Conservation (phyloP, 2,888 invertebrate genomes). For the Aleiodes leptofemur region DNA sequence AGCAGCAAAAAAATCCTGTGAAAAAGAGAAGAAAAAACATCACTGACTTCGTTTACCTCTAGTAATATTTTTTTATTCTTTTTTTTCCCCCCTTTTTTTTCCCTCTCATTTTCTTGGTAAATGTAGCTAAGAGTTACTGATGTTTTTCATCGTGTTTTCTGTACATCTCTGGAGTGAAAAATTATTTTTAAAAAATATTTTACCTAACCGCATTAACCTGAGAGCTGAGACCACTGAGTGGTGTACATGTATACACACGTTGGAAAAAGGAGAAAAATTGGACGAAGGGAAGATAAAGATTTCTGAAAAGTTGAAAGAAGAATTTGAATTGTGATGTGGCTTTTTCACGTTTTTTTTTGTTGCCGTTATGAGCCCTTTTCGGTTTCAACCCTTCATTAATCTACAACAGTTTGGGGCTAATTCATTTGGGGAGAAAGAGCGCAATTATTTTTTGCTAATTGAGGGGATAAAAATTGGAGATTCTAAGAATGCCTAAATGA, state of each 20-base stretch:
- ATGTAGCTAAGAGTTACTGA: conserved; percentile 51
- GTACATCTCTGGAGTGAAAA: conserved; percentile 66
- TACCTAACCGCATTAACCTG: conserved; percentile 71
- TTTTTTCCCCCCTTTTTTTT: conserved; percentile 16
- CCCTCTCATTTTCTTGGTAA: conserved; percentile 46
- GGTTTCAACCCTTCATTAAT: too few relatives aligned
- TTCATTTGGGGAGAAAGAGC: too few relatives aligned
- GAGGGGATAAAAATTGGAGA: background rate
- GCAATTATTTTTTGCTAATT: too few relatives aligned
- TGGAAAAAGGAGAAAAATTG: conserved; percentile 66
- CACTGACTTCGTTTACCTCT: conserved; percentile 38
- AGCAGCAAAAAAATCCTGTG: conserved; percentile 45
- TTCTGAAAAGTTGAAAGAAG: conserved; percentile 26
- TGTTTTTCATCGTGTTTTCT: conserved; percentile 24
- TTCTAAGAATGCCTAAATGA: too few relatives aligned
- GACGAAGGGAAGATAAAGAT: background rate
- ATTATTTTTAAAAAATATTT: conserved; percentile 73
- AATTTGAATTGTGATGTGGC: conserved; percentile 30
- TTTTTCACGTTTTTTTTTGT: conserved; percentile 6
- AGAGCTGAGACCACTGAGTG: conserved; percentile 66
- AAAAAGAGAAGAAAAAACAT: conserved; percentile 43
- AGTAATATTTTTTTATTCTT: conserved; percentile 46
- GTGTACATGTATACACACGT: conserved; percentile 36
- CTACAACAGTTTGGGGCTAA: too few relatives aligned
- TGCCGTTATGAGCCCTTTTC: too few relatives aligned